Evolutionary conservation across 1,140 invertebrate species (phyloP), one percentile per base, ranked within the genome.

Genomic region (Leptinotarsa defecta): DNA sequence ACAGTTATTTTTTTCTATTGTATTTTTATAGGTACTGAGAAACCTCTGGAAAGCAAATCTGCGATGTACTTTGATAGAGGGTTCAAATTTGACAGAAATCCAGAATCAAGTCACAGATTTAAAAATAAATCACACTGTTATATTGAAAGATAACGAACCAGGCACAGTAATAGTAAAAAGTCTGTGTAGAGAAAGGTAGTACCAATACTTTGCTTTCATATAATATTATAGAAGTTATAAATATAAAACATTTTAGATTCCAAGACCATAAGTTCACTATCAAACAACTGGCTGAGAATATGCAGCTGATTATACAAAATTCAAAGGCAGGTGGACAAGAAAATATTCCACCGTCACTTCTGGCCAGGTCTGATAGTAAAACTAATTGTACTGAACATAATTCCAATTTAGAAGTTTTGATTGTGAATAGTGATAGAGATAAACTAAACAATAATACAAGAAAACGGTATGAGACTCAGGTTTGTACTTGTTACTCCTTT

Each of bases 141-240:
- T 93, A 20, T 84, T 94, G 8, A 93, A 91, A 79, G 90, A 91
- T 73, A 86, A 86, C 0, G 93, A 94, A 79, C 88, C 88, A 73
- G 89, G 89, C 1, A 88, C 78, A 19, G 85, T 92, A 17, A 88
- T 88, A 76, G 86, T 94, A 61, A 85, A 89, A 63, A 88, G 87
- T 17, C 90, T 88, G 86, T 89, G 91, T 69, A 87, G 88, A 63
- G 90, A 92, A 48, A 87, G 87, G 87, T 43, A 43, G 87, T 43
- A 43, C 34, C 34, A 43, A 43, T 77, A 43, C 6, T 43, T 43
- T 43, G 3, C 34, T 43, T 43, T 43, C 34, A 43, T 43, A 43
- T 43, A 11, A 43, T 43, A 34, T 34, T 34, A 43, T 43, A 43
- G 34, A 43, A 3, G 34, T 43, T 43, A 43, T 43, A 43, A 43